Base-by-base conservation (phyloP, 2,888 invertebrate species). In the Linnaemya tessellans region DNA sequence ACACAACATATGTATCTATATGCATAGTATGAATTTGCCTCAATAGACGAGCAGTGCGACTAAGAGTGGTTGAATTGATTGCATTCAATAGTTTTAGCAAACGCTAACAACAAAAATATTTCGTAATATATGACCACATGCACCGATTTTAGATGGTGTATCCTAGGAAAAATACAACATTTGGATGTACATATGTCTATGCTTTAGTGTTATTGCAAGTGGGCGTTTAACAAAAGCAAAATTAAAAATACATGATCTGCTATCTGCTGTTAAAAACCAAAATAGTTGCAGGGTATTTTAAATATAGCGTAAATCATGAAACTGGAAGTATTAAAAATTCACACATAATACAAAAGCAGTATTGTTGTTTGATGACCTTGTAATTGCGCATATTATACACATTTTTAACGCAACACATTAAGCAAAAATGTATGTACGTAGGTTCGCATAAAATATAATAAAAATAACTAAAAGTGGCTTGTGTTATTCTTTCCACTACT, bases 291-390 rank as follows among this genome's bases (percentile, higher is more conserved):
- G 75, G 70, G 35, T 41, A n/a, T 70, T 75, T 65, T 25, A 65
- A 56, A n/a, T 56, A 49, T 56, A 46, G 25, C 11, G 54, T 1
- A 58, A 38, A 46, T 58, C 22, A 56, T 4, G 7, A 60, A 49
- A 11, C 43, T 22, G 35, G 49, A 71, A 64, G 25, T 38, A 58
- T 38, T 18, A 35, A 54, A 49, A 80, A 68, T 58, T 43, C 58
- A 71, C 46, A 35, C 41, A 70, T 43, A 74, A 58, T 62, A 51
- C 54, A 22, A 81, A 68, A 56, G 60, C 15, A 30, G 41, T 56
- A 75, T 78, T 80, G 68, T 73, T 73, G 75, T 80, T 73, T 70
- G 65, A 62, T 84, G 84, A 84, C 84, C 84, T 84, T 84, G 80
- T 80, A 80, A 77, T 83, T 84, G 80, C 67, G 75, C 67, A 80